Conservation (phyloP, 2,797 vertebrate genomes). For the Cryptoblepharus egeriae region DNA sequence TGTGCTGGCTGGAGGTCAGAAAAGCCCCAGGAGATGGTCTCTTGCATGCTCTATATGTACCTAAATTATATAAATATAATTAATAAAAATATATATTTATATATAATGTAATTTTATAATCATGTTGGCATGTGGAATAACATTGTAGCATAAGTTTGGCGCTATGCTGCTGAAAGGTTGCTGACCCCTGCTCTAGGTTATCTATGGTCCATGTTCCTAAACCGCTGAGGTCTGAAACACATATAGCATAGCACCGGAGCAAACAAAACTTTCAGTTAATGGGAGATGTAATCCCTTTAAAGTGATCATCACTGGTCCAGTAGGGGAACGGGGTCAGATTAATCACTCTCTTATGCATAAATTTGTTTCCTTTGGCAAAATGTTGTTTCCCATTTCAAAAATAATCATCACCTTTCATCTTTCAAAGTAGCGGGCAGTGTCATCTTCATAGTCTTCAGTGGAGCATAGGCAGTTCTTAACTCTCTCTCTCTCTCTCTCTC, state of each 20-base stretch:
- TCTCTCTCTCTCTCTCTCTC: background rate
- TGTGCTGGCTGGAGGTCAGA: too few relatives aligned
- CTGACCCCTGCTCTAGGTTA: background rate
- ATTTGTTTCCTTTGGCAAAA: background rate
- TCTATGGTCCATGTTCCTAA: background rate
- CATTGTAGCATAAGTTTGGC: too few relatives aligned
- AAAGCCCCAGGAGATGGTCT: too few relatives aligned
- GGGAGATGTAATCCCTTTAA: background rate
- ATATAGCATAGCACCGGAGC: too few relatives aligned
- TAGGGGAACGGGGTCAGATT: background rate
- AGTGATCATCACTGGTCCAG: background rate
- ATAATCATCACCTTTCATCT: background rate
- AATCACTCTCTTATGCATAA: background rate
- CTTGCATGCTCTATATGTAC: too few relatives aligned
- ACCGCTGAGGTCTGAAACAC: background rate
- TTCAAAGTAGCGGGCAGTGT: slow-evolving; percentile 7
- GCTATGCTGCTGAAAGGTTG: too few relatives aligned
- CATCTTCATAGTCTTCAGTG: background rate
- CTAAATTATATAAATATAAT: too few relatives aligned
- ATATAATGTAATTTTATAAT: too few relatives aligned
- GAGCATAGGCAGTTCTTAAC: background rate
- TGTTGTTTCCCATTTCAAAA: background rate
- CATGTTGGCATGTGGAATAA: too few relatives aligned
- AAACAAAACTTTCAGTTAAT: too few relatives aligned
- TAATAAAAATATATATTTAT: too few relatives aligned